phyloP scores from a whole-genome alignment of 2,888 invertebrate species.

The Ramazzottius varieornatus region DNA sequence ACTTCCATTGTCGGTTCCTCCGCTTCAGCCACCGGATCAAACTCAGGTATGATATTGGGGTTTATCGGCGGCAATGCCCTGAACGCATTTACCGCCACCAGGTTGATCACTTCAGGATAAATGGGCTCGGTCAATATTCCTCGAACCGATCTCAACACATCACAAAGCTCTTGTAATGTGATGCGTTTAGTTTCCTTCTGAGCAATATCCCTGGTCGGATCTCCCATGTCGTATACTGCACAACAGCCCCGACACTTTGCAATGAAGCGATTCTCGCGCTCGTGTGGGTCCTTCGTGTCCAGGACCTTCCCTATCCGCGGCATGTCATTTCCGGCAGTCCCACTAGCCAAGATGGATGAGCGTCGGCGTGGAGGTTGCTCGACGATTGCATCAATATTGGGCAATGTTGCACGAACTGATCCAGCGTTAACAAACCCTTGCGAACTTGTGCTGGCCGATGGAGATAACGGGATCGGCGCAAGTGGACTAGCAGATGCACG shows the following conservation, averaged over 20 bases:
- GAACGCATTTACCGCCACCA: conserved; percentile 1
- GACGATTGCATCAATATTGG: not conserved
- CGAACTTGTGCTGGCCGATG: not conserved
- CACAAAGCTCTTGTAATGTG: not conserved
- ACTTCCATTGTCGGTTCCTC: not conserved
- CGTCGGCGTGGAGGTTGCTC: not conserved
- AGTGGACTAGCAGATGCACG: not conserved
- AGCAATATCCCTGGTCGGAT: not conserved
- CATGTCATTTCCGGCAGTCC: not conserved
- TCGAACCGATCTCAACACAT: not conserved
- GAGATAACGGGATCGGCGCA: not conserved
- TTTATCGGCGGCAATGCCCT: not conserved
- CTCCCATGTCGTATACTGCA: not conserved
- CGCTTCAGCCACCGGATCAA: conserved; percentile 2
- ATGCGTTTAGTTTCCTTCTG: not conserved
- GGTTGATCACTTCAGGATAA: not conserved
- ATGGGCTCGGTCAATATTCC: not conserved
- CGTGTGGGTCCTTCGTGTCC: not conserved
- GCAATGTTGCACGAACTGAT: not conserved
- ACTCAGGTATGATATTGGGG: not conserved
- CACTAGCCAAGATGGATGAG: not conserved
- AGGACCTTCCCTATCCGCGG: not conserved
- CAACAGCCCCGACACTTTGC: conserved; percentile 1
- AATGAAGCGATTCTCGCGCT: not conserved
- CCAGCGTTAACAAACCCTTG: not conserved